Conservation (phyloP, 2,888 invertebrate species). For the Mesoligia furuncula region DNA sequence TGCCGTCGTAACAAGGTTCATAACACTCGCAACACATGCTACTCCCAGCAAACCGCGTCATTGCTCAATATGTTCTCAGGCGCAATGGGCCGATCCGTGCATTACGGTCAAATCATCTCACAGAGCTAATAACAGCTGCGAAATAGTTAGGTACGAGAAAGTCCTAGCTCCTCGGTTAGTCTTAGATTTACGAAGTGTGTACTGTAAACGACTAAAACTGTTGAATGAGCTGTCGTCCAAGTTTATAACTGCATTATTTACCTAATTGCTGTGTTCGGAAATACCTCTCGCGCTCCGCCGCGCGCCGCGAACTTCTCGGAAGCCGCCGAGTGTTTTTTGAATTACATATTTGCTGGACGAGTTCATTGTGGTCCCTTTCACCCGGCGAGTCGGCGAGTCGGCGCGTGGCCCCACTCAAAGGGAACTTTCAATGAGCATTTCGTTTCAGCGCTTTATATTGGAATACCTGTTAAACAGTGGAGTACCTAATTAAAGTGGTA, state of each 20-base stretch:
- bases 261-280: background rate
- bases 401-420: background rate
- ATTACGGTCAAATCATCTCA: too few species aligned
- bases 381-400: background rate
- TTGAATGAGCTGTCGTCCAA: background rate
- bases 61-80: background rate
- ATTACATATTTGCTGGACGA: background rate
- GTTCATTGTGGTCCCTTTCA: constrained; percentile 1
- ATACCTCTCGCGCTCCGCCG: background rate
- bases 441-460: background rate
- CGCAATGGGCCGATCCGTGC: background rate
- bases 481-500: background rate
- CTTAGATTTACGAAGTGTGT: background rate
- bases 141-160: background rate
- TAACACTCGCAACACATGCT: background rate
- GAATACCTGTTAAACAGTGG: background rate
- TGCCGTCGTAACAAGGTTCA: background rate
- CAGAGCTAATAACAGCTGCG: background rate
- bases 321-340: background rate
- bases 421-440: background rate
- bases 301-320: background rate
- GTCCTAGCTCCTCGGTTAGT: background rate
- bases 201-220: background rate
- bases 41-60: background rate
- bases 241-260: background rate